phyloP scores from a whole-genome alignment of 2,113 vertebrate species.

The Hypanus sabinus region DNA sequence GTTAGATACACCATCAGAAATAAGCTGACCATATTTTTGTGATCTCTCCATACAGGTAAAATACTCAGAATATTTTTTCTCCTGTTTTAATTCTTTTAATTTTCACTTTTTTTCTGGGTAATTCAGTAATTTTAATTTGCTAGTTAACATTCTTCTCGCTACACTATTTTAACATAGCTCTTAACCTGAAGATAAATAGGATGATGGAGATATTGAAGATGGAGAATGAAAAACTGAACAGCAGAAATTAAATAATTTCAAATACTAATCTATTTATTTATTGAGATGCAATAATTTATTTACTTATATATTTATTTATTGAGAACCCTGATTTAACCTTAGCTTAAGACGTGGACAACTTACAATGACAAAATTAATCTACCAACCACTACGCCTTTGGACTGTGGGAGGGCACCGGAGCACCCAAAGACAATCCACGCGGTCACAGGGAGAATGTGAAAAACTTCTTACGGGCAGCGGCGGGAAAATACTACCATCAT shows the following conservation, averaged over 20 bases:
- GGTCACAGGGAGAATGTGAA: too few relatives aligned
- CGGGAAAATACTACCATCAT: not conserved
- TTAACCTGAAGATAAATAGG: slow-evolving; percentile 15
- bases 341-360: too few relatives aligned
- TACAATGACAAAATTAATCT: too few relatives aligned
- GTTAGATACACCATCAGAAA: slow-evolving; percentile 3
- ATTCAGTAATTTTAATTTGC: not conserved
- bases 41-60: not conserved
- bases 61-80: not conserved
- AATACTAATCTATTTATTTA: too few relatives aligned
- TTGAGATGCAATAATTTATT: too few relatives aligned
- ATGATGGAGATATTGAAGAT: not conserved
- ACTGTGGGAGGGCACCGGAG: too few relatives aligned
- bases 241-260: not conserved
- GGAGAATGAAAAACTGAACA: not conserved
- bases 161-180: not conserved
- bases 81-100: not conserved
- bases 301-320: too few relatives aligned
- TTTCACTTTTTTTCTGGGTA: too few relatives aligned
- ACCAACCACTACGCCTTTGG: too few relatives aligned
- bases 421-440: too few relatives aligned
- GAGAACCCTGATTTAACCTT: too few relatives aligned
- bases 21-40: not conserved
- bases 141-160: not conserved
- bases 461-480: too few relatives aligned